Conservation (phyloP, 2,113 vertebrate species). For the Hylia prasina region DNA sequence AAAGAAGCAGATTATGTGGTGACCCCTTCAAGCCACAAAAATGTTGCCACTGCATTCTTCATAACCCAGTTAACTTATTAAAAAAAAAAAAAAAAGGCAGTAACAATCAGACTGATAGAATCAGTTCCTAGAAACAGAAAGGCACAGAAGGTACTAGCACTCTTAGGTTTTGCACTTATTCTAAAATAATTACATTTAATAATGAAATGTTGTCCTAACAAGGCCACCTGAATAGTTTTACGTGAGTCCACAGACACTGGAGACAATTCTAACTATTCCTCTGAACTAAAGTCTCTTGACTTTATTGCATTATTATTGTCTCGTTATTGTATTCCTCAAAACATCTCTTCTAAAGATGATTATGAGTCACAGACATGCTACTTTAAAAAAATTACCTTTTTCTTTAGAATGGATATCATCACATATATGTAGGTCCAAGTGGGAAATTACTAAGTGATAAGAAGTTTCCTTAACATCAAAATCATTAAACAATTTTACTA, state of each 20-base stretch:
- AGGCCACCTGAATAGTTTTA: neutral
- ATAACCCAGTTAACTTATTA: neutral
- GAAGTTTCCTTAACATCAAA: constrained; percentile 96
- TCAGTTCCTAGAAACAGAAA: neutral
- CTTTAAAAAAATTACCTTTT: constrained; percentile 77
- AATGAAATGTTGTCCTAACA: neutral
- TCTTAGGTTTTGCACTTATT: neutral
- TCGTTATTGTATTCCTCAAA: neutral
- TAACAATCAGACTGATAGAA: neutral
- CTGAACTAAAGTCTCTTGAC: neutral
- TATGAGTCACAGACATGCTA: neutral
- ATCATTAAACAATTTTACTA: constrained; percentile 87
- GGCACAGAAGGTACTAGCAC: neutral
- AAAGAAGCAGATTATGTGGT: neutral
- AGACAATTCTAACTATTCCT: neutral
- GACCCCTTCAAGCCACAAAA: neutral
- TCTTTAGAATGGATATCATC: constrained; percentile 93
- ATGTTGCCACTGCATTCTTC: neutral
- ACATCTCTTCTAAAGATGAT: neutral
- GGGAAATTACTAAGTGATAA: constrained; percentile 93
- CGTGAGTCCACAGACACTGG: neutral
- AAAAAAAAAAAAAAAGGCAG: neutral
- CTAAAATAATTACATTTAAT: neutral
- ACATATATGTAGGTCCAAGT: constrained; percentile 96
- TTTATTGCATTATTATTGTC: neutral